phyloP scores from a whole-genome alignment of 2,797 vertebrate species.

The Knipowitschia caucasica region DNA sequence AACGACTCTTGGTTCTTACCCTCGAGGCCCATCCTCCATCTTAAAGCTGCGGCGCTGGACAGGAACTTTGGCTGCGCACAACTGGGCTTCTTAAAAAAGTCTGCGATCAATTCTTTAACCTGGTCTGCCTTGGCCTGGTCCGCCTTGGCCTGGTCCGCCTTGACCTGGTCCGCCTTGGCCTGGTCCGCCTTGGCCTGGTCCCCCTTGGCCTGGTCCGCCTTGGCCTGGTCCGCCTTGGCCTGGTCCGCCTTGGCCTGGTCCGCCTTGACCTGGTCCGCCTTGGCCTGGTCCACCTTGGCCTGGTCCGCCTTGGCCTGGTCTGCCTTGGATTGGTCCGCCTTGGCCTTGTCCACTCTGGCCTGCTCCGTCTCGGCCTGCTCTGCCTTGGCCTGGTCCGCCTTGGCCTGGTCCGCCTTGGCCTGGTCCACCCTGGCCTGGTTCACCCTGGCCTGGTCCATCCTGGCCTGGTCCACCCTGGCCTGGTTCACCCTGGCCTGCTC shows the following conservation, averaged over 20 bases:
- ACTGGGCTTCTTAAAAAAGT: not conserved
- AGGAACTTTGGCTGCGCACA: constrained; percentile 81
- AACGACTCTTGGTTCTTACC: too few relatives aligned
- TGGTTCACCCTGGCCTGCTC: not conserved
- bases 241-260: constrained; percentile 13
- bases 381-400: not conserved
- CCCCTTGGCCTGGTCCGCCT: not conserved
- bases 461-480: not conserved
- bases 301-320: not conserved
- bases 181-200: too few relatives aligned
- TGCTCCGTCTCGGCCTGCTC: not conserved
- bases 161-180: not conserved
- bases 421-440: not conserved
- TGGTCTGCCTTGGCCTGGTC: constrained; percentile 56
- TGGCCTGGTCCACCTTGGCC: not conserved
- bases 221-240: constrained; percentile 58
- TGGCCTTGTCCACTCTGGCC: not conserved
- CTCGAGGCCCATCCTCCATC: constrained; percentile 82
- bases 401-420: not conserved
- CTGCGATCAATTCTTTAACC: too few relatives aligned
- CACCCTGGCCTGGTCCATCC: constrained; percentile 18
- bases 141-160: not conserved
- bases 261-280: not conserved
- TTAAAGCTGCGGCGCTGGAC: constrained; percentile 75
- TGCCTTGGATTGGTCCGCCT: not conserved